Evolutionary conservation across 2,888 invertebrate species (phyloP), one percentile per base, ranked within the genome.

Genomic region (Laspeyria flexula): DNA sequence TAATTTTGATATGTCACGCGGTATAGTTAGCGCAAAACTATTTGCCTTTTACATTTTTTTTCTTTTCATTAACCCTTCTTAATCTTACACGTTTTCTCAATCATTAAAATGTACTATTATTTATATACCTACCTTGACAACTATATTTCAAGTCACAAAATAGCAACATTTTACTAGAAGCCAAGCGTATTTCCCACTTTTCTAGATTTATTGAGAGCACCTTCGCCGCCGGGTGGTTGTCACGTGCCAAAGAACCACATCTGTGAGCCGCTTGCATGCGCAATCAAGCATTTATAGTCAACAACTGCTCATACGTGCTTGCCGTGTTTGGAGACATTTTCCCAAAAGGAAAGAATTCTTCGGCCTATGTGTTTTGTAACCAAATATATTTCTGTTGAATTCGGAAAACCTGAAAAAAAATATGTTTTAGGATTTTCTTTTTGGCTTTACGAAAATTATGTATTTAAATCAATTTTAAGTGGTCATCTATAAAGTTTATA

Each of bases 261-360:
- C 65, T 65, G 56, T 16, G 43, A 37, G 40, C 23, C 34, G 46
- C 38, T 64, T 47, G 57, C 56, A 53, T 55, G 54, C 41, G 52
- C 69, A 66, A 68, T 66, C 69, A 66, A 60, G 50, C 60, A 55
- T 69, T 57, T 54, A 60, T 47, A 68, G 55, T 57, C 60, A 68
- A 65, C 60, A 63, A 50, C 31, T 31, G 34, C 18, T 6, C 33
- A 16, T 31, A 64, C 60, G 63, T 65, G 62, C 10, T 30, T n/a
- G n/a, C 34, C 31, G 13, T 29, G 34, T 3, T 30, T 13, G 13
- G 18, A 51, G 37, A 49, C 35, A 29, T 38, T 46, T 52, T 18
- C 42, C 16, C 9, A 2, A 4, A 10, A 23, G 12, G 25, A 38
- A 31, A 13, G 13, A 38, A 38, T 3, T 13, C 4, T 37, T 21